Evolutionary conservation across 2,888 invertebrate genomes (phyloP).

Genomic region (Volucella inflata): DNA sequence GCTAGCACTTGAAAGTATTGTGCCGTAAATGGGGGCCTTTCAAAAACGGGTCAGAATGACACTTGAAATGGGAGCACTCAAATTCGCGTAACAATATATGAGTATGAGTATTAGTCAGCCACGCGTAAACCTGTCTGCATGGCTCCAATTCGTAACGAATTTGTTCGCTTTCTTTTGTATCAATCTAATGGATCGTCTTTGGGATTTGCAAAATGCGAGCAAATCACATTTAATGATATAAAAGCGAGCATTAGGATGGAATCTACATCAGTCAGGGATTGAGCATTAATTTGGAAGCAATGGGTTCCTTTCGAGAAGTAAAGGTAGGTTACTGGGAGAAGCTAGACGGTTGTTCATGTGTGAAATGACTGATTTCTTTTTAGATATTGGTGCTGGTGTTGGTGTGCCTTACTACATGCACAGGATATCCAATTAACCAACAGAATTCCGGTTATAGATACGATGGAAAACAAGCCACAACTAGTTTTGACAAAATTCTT

Average conservation of each 20-base stretch:
- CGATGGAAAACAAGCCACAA: background rate
- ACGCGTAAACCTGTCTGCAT: slow-evolving; percentile 1
- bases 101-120: slow-evolving; percentile 34
- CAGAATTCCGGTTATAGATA: slow-evolving; percentile 2
- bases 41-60: slow-evolving; percentile 56
- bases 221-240: slow-evolving; percentile 45
- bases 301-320: slow-evolving; percentile 26
- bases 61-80: slow-evolving; percentile 60
- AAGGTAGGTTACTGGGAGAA: slow-evolving; percentile 17
- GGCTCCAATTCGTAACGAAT: slow-evolving; percentile 5
- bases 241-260: slow-evolving; percentile 43
- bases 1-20: slow-evolving; percentile 25
- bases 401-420: slow-evolving; percentile 6
- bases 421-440: background rate
- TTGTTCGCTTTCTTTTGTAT: slow-evolving; percentile 15
- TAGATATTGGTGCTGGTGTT: slow-evolving; percentile 34
- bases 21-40: slow-evolving; percentile 54
- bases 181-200: background rate
- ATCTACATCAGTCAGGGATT: slow-evolving; percentile 38
- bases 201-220: slow-evolving; percentile 44
- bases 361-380: background rate
- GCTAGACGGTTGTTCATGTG: background rate
- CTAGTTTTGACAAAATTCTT: slow-evolving; percentile 21
- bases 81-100: slow-evolving; percentile 4
- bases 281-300: slow-evolving; percentile 35